phyloP scores from a whole-genome alignment of 1,140 invertebrate genomes.

The Pseudomyrmex flavicornis region DNA sequence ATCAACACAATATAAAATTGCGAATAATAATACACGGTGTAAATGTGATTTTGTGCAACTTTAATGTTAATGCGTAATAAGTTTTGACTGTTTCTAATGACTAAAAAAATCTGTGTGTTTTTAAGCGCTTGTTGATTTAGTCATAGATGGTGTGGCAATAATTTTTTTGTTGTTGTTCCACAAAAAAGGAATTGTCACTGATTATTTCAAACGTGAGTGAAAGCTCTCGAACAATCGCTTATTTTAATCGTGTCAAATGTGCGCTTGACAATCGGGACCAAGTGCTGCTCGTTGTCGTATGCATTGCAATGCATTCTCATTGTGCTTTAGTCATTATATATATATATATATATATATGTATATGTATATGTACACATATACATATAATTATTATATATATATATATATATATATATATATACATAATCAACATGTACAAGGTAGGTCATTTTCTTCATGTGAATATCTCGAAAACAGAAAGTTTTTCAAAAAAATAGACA shows the following conservation, averaged over 20 bases:
- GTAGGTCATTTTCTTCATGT: too few relatives aligned
- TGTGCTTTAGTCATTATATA: slow-evolving; percentile 12
- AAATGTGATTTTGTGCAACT: not conserved
- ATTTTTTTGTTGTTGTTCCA: not conserved
- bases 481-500: too few relatives aligned
- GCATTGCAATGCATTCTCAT: slow-evolving; percentile 22
- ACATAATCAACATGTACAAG: too few relatives aligned
- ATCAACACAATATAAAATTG: slow-evolving; percentile 35
- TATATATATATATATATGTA: not conserved
- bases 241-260: slow-evolving; percentile 53
- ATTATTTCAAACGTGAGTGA: slow-evolving; percentile 28
- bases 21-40: slow-evolving; percentile 21
- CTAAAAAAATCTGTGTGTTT: not conserved
- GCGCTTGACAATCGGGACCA: slow-evolving; percentile 36
- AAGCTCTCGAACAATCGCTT: not conserved
- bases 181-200: not conserved
- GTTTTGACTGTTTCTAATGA: not conserved
- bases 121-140: not conserved
- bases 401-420: too few relatives aligned
- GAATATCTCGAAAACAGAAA: too few relatives aligned
- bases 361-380: too few relatives aligned
- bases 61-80: not conserved
- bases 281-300: slow-evolving; percentile 42
- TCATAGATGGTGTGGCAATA: not conserved
- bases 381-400: too few relatives aligned